These are phyloP conservation scores for Cottus gobio DNA, from an alignment of 2,113 vertebrate species.

Conservation along the genomic window DNA sequence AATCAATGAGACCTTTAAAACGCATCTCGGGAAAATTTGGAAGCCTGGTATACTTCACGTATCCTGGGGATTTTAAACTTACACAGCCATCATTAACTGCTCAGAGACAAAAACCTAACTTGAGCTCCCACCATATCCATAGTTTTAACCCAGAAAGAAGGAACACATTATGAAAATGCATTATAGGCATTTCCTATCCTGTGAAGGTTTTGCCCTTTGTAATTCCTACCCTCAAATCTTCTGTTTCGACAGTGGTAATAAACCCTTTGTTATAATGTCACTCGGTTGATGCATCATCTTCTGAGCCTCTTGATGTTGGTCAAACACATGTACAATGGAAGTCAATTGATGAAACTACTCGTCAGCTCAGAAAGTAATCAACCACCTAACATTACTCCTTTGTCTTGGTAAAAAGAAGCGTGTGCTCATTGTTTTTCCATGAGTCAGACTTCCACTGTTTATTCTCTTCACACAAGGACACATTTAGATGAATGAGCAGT, in stretches of 20 bases:
- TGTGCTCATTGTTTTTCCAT: slow-evolving; percentile 4
- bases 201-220: slow-evolving; percentile 27
- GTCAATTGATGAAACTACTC: slow-evolving; percentile 38
- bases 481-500: slow-evolving; percentile 12
- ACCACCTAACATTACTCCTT: slow-evolving; percentile 50
- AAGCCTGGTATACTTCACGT: slow-evolving; percentile 56
- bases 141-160: slow-evolving; percentile 3
- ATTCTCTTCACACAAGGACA: slow-evolving; percentile 28
- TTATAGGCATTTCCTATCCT: slow-evolving; percentile 3
- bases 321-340: slow-evolving; percentile 37
- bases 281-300: slow-evolving; percentile 30
- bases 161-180: slow-evolving; percentile 15
- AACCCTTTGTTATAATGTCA: slow-evolving; percentile 55
- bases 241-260: slow-evolving; percentile 39
- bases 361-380: slow-evolving; percentile 60
- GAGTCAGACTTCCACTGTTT: slow-evolving; percentile 19
- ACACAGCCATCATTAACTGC: slow-evolving; percentile 28
- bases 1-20: slow-evolving; percentile 70
- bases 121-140: neutral
- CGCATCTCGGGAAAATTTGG: slow-evolving; percentile 48
- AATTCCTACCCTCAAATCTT: slow-evolving; percentile 27
- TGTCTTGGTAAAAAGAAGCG: slow-evolving; percentile 36
- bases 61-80: slow-evolving; percentile 42
- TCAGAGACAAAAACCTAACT: neutral
- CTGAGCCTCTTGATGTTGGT: slow-evolving; percentile 32